Evolutionary conservation across 2,888 invertebrate genomes (phyloP).

Genomic region (Euplexia lucipara): DNA sequence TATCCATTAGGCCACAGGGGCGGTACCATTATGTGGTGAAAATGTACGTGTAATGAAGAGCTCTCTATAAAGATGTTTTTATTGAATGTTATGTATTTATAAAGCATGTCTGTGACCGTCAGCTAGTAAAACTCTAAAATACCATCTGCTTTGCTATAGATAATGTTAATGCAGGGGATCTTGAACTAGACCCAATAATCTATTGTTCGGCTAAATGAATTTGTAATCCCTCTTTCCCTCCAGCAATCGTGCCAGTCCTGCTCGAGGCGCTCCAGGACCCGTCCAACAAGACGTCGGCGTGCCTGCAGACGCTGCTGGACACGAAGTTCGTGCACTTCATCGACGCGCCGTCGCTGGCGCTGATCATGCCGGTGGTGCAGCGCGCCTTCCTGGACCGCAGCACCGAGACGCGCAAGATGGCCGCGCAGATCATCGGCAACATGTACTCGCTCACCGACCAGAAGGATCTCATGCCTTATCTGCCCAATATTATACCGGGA

Average conservation of each 20-base stretch:
- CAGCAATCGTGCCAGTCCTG: conserved; percentile 96
- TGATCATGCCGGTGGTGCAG: conserved; percentile 99
- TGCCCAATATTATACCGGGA: conserved; percentile 99
- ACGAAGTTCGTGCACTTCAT: conserved; percentile 99
- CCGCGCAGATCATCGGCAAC: conserved; percentile 99
- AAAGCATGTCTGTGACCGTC: no score
- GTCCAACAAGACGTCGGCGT: conserved; percentile 97
- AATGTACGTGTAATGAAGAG: not conserved
- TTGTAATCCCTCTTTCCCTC: not conserved
- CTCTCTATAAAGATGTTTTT: not conserved
- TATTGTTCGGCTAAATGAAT: not conserved
- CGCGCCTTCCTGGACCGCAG: conserved; percentile 99
- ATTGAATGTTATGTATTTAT: not conserved
- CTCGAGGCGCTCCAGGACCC: conserved; percentile 98
- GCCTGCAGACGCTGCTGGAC: conserved; percentile 98
- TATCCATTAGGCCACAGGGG: conserved; percentile 95
- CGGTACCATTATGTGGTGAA: conserved; percentile 64
- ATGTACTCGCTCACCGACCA: conserved; percentile 99
- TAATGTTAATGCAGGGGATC: no score
- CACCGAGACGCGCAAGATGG: conserved; percentile 99
- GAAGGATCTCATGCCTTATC: conserved; percentile 98
- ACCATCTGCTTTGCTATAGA: no score
- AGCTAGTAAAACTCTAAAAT: no score
- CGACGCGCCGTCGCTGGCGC: conserved; percentile 99
- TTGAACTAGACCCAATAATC: no score